Evolutionary conservation across 2,888 invertebrate species (phyloP).

Genomic region (Pachliopta kotzebuea): DNA sequence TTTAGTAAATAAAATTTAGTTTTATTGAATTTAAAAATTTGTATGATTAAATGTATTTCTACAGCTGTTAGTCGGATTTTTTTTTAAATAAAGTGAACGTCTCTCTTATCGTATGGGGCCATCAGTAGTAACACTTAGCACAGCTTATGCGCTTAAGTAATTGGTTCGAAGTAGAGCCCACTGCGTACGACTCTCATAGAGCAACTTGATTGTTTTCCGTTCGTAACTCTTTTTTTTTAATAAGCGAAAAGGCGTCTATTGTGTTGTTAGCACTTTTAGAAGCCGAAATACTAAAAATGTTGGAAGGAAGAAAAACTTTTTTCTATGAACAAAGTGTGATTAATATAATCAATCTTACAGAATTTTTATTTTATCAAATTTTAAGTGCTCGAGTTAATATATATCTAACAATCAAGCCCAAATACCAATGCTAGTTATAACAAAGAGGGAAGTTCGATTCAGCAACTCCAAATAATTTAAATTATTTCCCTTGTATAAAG

Average conservation of each 20-base stretch:
- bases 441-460: too few relatives aligned
- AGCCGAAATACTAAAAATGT: neutral
- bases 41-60: constrained; percentile 2
- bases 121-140: constrained; percentile 29
- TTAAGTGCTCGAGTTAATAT: too few relatives aligned
- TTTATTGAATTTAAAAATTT: neutral
- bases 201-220: constrained; percentile 22
- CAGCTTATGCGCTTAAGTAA: constrained; percentile 30
- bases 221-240: constrained; percentile 22
- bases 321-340: neutral
- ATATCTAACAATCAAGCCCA: too few relatives aligned
- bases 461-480: too few relatives aligned
- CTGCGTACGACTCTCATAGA: constrained; percentile 19
- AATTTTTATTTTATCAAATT: too few relatives aligned
- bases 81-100: constrained; percentile 24
- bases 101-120: constrained; percentile 26
- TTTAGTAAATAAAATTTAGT: too few relatives aligned
- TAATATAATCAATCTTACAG: too few relatives aligned
- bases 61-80: constrained; percentile 13
- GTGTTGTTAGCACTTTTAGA: neutral
- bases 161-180: constrained; percentile 26
- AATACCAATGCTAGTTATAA: too few relatives aligned
- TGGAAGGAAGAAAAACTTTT: neutral
- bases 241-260: constrained; percentile 18
- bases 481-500: too few relatives aligned